Conservation (phyloP, 2,888 invertebrate genomes). For the Hybos culiciformis region DNA sequence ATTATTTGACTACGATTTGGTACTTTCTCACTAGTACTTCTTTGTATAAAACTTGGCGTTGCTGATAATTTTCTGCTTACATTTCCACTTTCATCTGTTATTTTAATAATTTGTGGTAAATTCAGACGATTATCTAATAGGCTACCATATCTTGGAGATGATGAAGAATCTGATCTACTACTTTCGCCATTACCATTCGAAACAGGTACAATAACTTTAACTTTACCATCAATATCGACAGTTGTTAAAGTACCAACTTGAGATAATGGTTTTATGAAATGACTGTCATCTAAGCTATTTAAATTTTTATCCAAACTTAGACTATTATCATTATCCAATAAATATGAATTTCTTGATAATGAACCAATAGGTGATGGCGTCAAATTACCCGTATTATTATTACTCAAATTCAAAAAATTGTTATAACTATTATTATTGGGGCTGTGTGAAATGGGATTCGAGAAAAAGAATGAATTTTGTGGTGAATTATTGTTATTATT, state of each 20-base stretch:
- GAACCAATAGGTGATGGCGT: constrained; percentile 33
- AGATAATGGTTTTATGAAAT: constrained; percentile 54
- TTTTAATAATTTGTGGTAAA: constrained; percentile 37
- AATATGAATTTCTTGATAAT: constrained; percentile 31
- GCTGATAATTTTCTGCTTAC: constrained; percentile 37
- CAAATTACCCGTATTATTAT: constrained; percentile 21
- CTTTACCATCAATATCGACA: constrained; percentile 45
- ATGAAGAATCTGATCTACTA: constrained; percentile 27
- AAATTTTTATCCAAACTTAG: constrained; percentile 34
- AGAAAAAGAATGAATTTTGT: constrained; percentile 33
- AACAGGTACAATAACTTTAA: constrained; percentile 48
- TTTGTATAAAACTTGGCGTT: constrained; percentile 51
- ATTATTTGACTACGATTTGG: constrained; percentile 75
- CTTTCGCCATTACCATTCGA: constrained; percentile 22
- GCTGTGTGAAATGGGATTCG: constrained; percentile 31
- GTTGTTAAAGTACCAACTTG: constrained; percentile 49
- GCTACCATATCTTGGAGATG: constrained; percentile 25
- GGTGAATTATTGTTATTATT: constrained; percentile 24
- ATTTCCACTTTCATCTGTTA: constrained; percentile 40
- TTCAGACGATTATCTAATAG: constrained; percentile 25
- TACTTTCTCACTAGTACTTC: constrained; percentile 75
- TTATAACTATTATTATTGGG: constrained; percentile 24
- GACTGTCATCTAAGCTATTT: constrained; percentile 39
- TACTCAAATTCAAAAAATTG: constrained; percentile 28
- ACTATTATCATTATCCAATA: constrained; percentile 24